phyloP scores from a whole-genome alignment of 2,113 vertebrate genomes.

The Pollachius pollachius region DNA sequence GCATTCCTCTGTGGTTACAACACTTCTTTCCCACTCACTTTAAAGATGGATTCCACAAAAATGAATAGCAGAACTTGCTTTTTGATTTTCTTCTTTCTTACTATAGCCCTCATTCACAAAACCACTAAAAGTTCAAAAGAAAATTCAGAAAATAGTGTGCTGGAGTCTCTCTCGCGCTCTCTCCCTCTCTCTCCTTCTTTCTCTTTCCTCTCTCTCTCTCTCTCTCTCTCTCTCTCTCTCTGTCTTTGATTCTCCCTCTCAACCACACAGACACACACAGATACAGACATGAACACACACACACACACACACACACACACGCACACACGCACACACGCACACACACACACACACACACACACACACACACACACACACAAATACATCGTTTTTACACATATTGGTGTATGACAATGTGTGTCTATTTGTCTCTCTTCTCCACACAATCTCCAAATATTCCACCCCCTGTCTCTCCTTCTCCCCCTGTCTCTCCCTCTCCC shows the following conservation, averaged over 20 bases:
- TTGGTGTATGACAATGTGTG: too few relatives aligned
- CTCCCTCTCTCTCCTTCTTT: too few relatives aligned
- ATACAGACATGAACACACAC: neutral
- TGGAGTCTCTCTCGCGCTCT: too few relatives aligned
- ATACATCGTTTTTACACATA: neutral
- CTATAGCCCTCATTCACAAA: slow-evolving; percentile 27
- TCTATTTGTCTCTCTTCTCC: too few relatives aligned
- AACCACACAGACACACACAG: too few relatives aligned
- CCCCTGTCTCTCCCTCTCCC: too few relatives aligned
- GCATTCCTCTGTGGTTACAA: slow-evolving; percentile 70
- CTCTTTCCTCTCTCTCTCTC: too few relatives aligned
- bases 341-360: slow-evolving; percentile 1
- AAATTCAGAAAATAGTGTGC: neutral
- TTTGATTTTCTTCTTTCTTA: slow-evolving; percentile 4
- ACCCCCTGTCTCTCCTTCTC: too few relatives aligned
- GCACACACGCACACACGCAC: slow-evolving; percentile 10
- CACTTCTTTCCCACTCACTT: slow-evolving; percentile 55
- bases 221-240: too few relatives aligned
- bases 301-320: slow-evolving; percentile 8
- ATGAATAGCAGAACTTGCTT: slow-evolving; percentile 38
- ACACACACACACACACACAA: too few relatives aligned
- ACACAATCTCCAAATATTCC: too few relatives aligned
- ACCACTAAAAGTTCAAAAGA: slow-evolving; percentile 16
- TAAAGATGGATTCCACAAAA: slow-evolving; percentile 51
- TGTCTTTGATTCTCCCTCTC: too few relatives aligned